These are phyloP conservation scores for Sebastes aleutianus DNA, from an alignment of 2,797 vertebrate genomes.

Conservation along the genomic window DNA sequence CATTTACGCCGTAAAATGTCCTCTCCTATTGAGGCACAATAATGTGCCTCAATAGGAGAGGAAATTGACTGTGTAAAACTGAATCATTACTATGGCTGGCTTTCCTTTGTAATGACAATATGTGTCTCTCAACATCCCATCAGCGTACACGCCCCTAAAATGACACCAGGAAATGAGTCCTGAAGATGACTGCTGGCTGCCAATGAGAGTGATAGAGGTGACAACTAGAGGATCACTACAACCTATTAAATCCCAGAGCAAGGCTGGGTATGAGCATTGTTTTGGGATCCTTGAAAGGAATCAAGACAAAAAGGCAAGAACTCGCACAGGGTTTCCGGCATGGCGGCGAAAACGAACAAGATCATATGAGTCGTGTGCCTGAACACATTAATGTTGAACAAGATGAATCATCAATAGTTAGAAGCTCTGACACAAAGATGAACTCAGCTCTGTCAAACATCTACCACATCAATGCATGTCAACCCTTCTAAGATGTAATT, in stretches of 20 bases:
- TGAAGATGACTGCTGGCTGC: constrained; percentile 76
- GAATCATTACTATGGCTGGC: constrained; percentile 78
- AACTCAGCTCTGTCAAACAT: neutral
- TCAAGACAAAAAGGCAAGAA: constrained; percentile 30
- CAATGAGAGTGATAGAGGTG: constrained; percentile 65
- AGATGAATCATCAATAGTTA: constrained; percentile 22
- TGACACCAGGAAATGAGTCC: constrained; percentile 78
- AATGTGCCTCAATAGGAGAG: constrained; percentile 75
- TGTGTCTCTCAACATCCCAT: constrained; percentile 78
- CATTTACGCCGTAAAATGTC: constrained; percentile 54
- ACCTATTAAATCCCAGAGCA: constrained; percentile 45
- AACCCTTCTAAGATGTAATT: neutral
- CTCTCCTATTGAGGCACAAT: constrained; percentile 62
- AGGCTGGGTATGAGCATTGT: constrained; percentile 19
- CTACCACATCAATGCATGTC: neutral
- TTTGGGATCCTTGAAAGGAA: constrained; percentile 26
- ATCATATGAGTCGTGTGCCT: constrained; percentile 7
- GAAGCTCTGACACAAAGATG: constrained; percentile 10
- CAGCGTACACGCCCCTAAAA: constrained; percentile 69
- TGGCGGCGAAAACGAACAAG: constrained; percentile 6
- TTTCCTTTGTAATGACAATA: constrained; percentile 82
- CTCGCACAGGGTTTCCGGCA: constrained; percentile 20
- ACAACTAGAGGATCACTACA: constrained; percentile 54
- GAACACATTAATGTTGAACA: constrained; percentile 19
- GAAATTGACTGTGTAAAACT: constrained; percentile 84